Evolutionary conservation across 2,888 invertebrate species (phyloP).

Genomic region (Ditylenchus weischeri): DNA sequence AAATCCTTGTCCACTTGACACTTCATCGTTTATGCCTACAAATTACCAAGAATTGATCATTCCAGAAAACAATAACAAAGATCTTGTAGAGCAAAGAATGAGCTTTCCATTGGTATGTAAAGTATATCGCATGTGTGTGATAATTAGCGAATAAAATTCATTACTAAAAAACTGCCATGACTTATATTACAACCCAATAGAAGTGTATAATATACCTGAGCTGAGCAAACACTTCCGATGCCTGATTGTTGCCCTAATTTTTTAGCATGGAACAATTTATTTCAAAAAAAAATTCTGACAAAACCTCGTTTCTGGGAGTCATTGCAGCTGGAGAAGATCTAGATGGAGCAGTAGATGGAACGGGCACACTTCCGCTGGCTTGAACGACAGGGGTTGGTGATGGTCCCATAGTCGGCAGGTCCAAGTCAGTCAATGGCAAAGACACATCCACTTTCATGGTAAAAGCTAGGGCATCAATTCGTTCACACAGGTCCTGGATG

Average conservation of each 20-base stretch:
- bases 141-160: too few relatives aligned
- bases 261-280: background rate
- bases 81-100: too few relatives aligned
- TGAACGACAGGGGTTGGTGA: slow-evolving; percentile 3
- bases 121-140: too few relatives aligned
- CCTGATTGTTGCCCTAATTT: slow-evolving; percentile 56
- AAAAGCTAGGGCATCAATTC: slow-evolving; percentile 82
- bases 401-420: slow-evolving; percentile 12
- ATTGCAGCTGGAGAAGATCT: slow-evolving; percentile 16
- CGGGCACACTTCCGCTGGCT: slow-evolving; percentile 7
- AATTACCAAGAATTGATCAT: too few relatives aligned
- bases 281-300: background rate
- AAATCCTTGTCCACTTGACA: too few relatives aligned
- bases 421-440: slow-evolving; percentile 22
- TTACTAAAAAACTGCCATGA: too few relatives aligned
- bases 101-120: too few relatives aligned
- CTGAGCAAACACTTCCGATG: slow-evolving; percentile 67
- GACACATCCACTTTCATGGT: slow-evolving; percentile 72
- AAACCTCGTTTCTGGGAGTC: slow-evolving; percentile 2
- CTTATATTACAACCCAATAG: too few relatives aligned
- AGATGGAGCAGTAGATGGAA: slow-evolving; percentile 13
- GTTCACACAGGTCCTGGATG: slow-evolving; percentile 76
- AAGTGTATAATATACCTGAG: slow-evolving; percentile 60
- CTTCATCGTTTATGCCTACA: too few relatives aligned
- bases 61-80: too few relatives aligned